Percentiles rank a stretch among this genome's conserved stretches.
Evolutionary conservation across 2,797 vertebrate genomes (phyloP).

Genomic region (Ciconia nigra): DNA sequence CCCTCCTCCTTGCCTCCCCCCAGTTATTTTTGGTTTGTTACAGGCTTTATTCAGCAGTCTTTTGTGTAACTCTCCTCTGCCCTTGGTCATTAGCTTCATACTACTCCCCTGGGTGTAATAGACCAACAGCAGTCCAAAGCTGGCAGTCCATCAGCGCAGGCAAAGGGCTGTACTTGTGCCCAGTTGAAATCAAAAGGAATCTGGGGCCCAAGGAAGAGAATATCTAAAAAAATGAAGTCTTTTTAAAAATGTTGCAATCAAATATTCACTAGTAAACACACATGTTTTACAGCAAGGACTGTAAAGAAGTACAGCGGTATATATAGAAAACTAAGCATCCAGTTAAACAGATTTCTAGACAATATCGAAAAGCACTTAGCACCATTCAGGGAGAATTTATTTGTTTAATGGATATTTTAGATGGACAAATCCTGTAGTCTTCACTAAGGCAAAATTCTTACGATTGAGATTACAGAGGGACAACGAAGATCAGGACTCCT

Average conservation of each 20-base stretch:
- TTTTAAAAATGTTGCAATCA: not conserved
- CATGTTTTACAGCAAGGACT: not conserved
- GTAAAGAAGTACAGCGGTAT: not conserved
- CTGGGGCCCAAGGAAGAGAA: not conserved
- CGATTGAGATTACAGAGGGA: not conserved
- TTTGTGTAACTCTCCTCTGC: conserved; percentile 32
- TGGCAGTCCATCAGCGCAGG: not conserved
- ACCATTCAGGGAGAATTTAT: not conserved
- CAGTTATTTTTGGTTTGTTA: conserved; percentile 2
- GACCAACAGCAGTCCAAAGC: conserved; percentile 5
- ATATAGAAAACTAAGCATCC: not conserved
- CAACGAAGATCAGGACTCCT: not conserved
- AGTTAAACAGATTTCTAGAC: not conserved
- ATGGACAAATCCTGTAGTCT: not conserved
- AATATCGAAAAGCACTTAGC: not conserved
- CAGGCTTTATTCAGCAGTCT: conserved; percentile 28
- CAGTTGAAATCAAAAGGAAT: not conserved
- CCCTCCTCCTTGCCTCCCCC: not conserved
- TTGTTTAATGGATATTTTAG: not conserved
- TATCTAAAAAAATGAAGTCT: not conserved
- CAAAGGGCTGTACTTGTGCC: not conserved
- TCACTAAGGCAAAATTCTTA: not conserved
- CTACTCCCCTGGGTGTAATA: not conserved
- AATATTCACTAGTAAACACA: not conserved
- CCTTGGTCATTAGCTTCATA: conserved; percentile 25